Evolutionary conservation across 2,113 vertebrate species (phyloP), one percentile per base, ranked within the genome.

Genomic region (Sorex fumeus): DNA sequence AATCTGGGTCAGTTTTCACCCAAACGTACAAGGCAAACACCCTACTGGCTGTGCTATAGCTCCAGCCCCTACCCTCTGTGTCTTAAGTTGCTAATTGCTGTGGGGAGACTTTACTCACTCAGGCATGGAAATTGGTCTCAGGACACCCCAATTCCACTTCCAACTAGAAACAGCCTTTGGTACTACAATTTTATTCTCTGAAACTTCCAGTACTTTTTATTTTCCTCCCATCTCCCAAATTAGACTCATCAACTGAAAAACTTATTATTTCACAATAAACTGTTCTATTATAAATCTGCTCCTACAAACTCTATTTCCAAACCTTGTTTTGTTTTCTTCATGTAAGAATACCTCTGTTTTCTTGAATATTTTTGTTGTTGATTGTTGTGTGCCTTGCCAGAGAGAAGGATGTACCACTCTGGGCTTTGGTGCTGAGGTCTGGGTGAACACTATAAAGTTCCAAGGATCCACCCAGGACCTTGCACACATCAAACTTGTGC

Each of bases 221-320:
- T 87, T 76, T 32, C 28, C 30, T 77, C 23, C 69, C 2, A 13
- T 4, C 27, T 88, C 47, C 66, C 50, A 45, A 47, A 67, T 91
- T 43, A 67, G 40, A 36, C 13, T 74, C 23, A 19, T 32, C 53
- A 43, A 81, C n/a, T n/a, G n/a, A n/a, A 80, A 50, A 89, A n/a
- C 77, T 88, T 83, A 47, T 47, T 47, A n/a, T 91, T 88, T 87
- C 36, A n/a, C 34, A 57, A 3, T 62, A 79, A 75, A 40, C 66
- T 72, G 11, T 71, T 88, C 64, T 93, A 47, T 89, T 19, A 43
- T 70, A 81, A 85, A 27, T 84, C 77, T 94, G 32, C 50, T 83
- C 40, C 71, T 78, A 9, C 30, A 60, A 88, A 82, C 60, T 57
- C 79, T 13, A 2, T 47, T 88, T 93, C 25, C 28, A 72, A 53